phyloP scores from a whole-genome alignment of 2,797 vertebrate genomes.

The Sebastiscus tertius region DNA sequence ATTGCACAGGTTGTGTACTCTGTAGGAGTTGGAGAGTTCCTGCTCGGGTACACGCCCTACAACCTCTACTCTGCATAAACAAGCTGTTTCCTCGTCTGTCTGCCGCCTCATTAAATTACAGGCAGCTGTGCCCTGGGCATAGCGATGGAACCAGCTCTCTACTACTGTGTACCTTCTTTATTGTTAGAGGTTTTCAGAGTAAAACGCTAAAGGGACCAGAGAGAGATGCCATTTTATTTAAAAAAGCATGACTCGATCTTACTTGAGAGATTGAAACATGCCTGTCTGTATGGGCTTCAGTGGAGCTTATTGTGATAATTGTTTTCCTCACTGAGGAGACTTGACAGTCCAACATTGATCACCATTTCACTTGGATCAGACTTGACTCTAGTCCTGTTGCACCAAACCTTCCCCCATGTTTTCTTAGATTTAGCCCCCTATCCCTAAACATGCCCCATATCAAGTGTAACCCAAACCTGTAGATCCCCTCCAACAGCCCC shows the following conservation, averaged over 20 bases:
- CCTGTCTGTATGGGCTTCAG: conserved; percentile 10
- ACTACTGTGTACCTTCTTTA: conserved; percentile 59
- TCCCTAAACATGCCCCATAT: conserved; percentile 5
- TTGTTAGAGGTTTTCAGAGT: conserved; percentile 34
- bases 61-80: conserved; percentile 80
- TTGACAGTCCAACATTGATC: neutral
- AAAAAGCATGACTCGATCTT: conserved; percentile 39
- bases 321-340: conserved; percentile 60
- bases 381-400: neutral
- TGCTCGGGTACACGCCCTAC: conserved; percentile 83
- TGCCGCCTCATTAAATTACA: conserved; percentile 57
- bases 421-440: neutral
- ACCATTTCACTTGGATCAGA: conserved; percentile 11
- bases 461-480: conserved; percentile 33
- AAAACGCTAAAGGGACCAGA: conserved; percentile 52
- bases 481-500: neutral
- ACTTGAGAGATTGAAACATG: conserved; percentile 34
- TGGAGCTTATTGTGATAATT: conserved; percentile 10
- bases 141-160: conserved; percentile 45
- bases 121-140: conserved; percentile 58
- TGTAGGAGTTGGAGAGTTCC: conserved; percentile 85
- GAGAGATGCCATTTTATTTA: conserved; percentile 26
- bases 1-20: conserved; percentile 89
- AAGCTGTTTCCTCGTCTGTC: conserved; percentile 29
- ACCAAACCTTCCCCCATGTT: neutral